Evolutionary conservation across 2,888 invertebrate species (phyloP).

Genomic region (Synergus umbraculus): DNA sequence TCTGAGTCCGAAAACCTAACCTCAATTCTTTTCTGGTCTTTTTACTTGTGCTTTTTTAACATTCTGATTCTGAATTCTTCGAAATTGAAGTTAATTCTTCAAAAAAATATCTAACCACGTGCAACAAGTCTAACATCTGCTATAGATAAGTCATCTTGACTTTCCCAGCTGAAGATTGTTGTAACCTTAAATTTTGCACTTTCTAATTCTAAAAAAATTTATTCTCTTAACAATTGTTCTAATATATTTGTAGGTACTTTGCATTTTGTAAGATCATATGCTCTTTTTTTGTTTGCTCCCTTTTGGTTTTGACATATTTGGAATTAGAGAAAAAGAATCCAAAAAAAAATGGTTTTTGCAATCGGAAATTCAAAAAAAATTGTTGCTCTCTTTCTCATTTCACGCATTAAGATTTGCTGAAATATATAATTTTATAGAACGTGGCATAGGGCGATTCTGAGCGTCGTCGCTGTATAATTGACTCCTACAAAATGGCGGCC

Average conservation of each 20-base stretch:
- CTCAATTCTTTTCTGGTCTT: neutral
- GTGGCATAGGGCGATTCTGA: slow-evolving; percentile 58
- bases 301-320: neutral
- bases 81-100: neutral
- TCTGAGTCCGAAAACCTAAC: neutral
- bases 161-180: neutral
- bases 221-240: neutral
- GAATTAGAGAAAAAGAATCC: neutral
- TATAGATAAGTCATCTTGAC: neutral
- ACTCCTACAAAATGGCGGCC: slow-evolving; percentile 73
- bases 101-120: neutral
- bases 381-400: neutral
- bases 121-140: slow-evolving; percentile 8
- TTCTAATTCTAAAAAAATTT: neutral
- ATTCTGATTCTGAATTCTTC: neutral
- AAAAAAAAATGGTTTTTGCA: too few species aligned
- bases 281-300: neutral
- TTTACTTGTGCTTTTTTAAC: neutral
- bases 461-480: slow-evolving; percentile 54
- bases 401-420: neutral
- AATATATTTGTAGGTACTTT: neutral
- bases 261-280: neutral
- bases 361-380: neutral
- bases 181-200: neutral
- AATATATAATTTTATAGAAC: slow-evolving; percentile 49